Base-by-base conservation (phyloP, 2,888 invertebrate genomes). In the Sinotaia quadrata region DNA sequence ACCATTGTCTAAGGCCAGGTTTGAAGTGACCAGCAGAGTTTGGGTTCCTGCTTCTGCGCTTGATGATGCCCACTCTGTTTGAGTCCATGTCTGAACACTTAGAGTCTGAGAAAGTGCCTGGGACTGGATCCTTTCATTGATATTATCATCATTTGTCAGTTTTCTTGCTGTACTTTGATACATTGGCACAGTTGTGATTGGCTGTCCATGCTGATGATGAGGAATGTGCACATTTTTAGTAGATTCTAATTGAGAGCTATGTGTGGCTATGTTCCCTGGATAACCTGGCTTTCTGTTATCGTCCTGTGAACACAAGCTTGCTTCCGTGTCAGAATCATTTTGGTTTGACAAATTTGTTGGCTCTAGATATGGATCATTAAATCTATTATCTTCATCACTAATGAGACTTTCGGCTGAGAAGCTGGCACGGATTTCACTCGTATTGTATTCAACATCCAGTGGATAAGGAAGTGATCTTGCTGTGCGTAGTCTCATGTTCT, bases 31-130 rank as follows among this genome's bases (percentile, higher is more conserved):
- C 41, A 12, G 10, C 41, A 18, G 54, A 24, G 62, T 62, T 34
- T 62, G 62, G 5, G 62, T 62, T 5, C 37, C 36, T 0, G 62
- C n/a, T 18, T 52, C 15, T 15, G 29, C n/a, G 37, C 37, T 52
- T 18, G 2, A 7, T 18, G 44, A 5, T 7, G 12, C 18, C n/a
- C 29, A 31, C 29, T 34, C 37, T n/a, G 63, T 63, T 29, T 63
- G 63, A 8, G 63, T 63, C 63, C 63, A 63, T 10, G 54, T 54
- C 37, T 63, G 63, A 4, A 63, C 33, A 15, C 54, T 63, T 21
- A 63, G 54, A 8, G 63, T 52, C n/a, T 63, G 31, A 10, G 44
- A 44, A 2, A n/a, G 31, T n/a, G n/a, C n/a, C n/a, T n/a, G n/a
- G n/a, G n/a, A n/a, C n/a, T n/a, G n/a, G n/a, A n/a, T n/a, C n/a